Percentiles rank a stretch among this genome's conserved stretches.
These are phyloP conservation scores for Vulpes vulpes DNA, from an alignment of 2,113 vertebrate species.

Conservation along the genomic window DNA sequence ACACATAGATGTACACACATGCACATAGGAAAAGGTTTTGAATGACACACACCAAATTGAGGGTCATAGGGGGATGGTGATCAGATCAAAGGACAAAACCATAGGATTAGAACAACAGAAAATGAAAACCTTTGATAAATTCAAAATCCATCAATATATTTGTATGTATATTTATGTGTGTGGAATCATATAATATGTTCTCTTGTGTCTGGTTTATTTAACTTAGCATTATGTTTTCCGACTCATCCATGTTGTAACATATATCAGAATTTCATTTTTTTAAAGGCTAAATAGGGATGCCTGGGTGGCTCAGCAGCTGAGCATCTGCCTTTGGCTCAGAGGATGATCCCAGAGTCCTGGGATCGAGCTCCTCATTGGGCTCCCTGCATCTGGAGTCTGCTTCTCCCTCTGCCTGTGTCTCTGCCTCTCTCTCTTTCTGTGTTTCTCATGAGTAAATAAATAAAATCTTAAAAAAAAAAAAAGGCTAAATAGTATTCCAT, in stretches of 20 bases:
- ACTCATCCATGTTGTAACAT: neutral
- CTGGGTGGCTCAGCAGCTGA: too few species aligned
- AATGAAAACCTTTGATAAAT: neutral
- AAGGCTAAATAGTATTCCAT: neutral
- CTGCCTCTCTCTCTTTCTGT: too few species aligned
- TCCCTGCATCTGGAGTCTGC: too few species aligned
- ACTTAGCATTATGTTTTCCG: neutral
- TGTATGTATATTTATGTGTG: too few species aligned
- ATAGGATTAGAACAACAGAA: neutral
- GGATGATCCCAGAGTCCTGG: too few species aligned
- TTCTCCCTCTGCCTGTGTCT: too few species aligned
- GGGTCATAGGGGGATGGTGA: neutral
- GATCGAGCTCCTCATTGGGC: too few species aligned
- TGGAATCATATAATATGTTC: neutral
- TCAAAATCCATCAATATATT: neutral
- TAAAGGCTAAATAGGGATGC: neutral
- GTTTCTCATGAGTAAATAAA: too few species aligned
- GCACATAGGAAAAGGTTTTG: neutral
- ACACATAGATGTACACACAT: neutral
- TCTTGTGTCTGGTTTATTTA: neutral
- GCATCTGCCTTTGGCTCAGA: too few species aligned
- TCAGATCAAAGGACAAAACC: neutral
- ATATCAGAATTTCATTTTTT: neutral
- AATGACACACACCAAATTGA: neutral
- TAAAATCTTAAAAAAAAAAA: too few species aligned